Percentiles rank a stretch among this genome's conserved stretches.
These are phyloP conservation scores for Diogma glabrata DNA, from an alignment of 2,888 invertebrate genomes.

Conservation along the genomic window DNA sequence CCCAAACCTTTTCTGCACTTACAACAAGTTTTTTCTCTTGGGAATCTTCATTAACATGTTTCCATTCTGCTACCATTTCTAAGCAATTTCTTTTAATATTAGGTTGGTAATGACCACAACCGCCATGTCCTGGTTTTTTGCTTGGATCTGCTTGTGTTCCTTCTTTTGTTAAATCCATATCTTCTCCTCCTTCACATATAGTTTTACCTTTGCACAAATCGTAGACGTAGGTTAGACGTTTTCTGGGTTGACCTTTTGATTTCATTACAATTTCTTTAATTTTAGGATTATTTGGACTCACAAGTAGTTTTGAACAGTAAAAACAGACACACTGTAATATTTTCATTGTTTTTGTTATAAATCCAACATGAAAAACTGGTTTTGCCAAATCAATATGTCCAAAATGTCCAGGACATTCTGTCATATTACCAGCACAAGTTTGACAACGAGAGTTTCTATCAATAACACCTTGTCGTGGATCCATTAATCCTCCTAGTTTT, in stretches of 20 bases:
- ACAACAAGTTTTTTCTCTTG: slow-evolving; percentile 92
- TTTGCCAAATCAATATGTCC: slow-evolving; percentile 97
- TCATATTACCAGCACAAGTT: slow-evolving; percentile 95
- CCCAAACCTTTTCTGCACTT: slow-evolving; percentile 93
- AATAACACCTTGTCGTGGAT: slow-evolving; percentile 95
- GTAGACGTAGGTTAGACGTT: slow-evolving; percentile 89
- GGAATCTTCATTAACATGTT: slow-evolving; percentile 94
- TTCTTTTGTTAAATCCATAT: slow-evolving; percentile 84
- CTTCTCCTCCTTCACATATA: slow-evolving; percentile 97
- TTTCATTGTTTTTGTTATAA: slow-evolving; percentile 94
- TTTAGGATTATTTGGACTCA: slow-evolving; percentile 72
- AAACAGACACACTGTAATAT: slow-evolving; percentile 96
- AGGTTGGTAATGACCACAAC: slow-evolving; percentile 97
- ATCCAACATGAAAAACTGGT: slow-evolving; percentile 97
- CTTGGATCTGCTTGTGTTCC: slow-evolving; percentile 45
- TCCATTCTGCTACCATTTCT: slow-evolving; percentile 97
- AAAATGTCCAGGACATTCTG: slow-evolving; percentile 98
- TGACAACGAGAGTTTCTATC: slow-evolving; percentile 88
- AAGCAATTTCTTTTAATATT: slow-evolving; percentile 79
- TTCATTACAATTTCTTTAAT: slow-evolving; percentile 64
- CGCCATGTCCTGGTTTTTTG: slow-evolving; percentile 67
- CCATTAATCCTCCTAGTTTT: slow-evolving; percentile 97
- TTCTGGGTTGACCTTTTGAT: slow-evolving; percentile 91
- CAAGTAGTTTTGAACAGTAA: slow-evolving; percentile 93
- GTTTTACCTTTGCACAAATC: slow-evolving; percentile 97